Evolutionary conservation across 2,113 vertebrate species (phyloP).

Genomic region (Trogon melanurus): DNA sequence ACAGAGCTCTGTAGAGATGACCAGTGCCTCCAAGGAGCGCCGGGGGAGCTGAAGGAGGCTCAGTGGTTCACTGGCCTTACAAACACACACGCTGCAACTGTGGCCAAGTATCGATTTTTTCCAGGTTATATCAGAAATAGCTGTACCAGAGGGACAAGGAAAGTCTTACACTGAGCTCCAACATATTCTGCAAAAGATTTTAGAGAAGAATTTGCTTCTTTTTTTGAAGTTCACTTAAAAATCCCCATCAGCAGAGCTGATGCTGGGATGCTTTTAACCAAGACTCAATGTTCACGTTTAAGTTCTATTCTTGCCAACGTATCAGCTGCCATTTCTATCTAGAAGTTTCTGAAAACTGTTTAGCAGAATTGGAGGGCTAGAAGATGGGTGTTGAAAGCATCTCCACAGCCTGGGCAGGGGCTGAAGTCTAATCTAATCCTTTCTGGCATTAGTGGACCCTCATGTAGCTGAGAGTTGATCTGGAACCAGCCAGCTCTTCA

Average conservation of each 20-base stretch:
- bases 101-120: neutral
- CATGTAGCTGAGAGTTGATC: neutral
- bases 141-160: neutral
- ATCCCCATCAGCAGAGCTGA: neutral
- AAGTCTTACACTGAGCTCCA: neutral
- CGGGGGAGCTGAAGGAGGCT: neutral
- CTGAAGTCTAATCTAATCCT: neutral
- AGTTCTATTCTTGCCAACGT: neutral
- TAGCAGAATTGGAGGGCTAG: neutral
- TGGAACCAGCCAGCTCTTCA: neutral
- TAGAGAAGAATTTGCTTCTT: neutral
- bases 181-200: neutral
- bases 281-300: neutral
- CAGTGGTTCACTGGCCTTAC: neutral
- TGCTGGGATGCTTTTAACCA: neutral
- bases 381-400: neutral
- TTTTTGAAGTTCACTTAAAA: neutral
- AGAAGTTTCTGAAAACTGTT: neutral
- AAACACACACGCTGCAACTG: neutral
- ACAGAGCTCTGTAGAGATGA: neutral
- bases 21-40: neutral
- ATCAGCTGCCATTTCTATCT: neutral
- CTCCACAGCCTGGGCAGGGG: rapidly evolving
- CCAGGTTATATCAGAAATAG: neutral
- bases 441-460: neutral